Evolutionary conservation across 2,888 invertebrate genomes (phyloP).

Genomic region (Oligia strigilis): DNA sequence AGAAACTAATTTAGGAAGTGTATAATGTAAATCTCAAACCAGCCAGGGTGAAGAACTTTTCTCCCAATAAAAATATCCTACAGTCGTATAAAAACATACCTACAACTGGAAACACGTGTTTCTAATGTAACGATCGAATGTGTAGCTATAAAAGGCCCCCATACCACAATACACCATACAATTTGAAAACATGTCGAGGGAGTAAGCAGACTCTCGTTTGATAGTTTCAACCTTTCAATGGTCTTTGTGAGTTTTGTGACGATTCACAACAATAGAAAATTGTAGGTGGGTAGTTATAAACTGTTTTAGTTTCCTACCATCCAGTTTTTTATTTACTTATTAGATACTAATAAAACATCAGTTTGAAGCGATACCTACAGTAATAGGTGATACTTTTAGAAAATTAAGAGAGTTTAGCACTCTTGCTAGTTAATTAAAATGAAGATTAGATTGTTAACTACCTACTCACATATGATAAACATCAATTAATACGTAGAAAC

Average conservation of each 20-base stretch:
- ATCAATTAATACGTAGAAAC: not conserved
- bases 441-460: not conserved
- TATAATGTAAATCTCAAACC: not conserved
- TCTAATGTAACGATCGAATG: not conserved
- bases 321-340: not conserved
- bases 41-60: not conserved
- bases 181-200: not conserved
- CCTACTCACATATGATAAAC: not conserved
- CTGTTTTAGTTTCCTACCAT: not conserved
- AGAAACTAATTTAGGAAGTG: not conserved
- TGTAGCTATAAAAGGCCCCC: not conserved
- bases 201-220: not conserved
- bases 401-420: not conserved
- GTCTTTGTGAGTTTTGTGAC: not conserved
- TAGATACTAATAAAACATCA: not conserved
- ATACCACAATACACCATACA: not conserved
- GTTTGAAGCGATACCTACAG: not conserved
- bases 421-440: not conserved
- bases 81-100: not conserved
- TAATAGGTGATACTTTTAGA: not conserved
- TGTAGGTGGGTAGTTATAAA: slow-evolving; percentile 18
- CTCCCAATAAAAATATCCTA: not conserved
- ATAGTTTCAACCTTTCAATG: not conserved
- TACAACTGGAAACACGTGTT: slow-evolving; percentile 8
- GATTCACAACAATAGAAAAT: not conserved